Evolutionary conservation across 2,797 vertebrate species (phyloP).

Genomic region (Phataginus tricuspis): DNA sequence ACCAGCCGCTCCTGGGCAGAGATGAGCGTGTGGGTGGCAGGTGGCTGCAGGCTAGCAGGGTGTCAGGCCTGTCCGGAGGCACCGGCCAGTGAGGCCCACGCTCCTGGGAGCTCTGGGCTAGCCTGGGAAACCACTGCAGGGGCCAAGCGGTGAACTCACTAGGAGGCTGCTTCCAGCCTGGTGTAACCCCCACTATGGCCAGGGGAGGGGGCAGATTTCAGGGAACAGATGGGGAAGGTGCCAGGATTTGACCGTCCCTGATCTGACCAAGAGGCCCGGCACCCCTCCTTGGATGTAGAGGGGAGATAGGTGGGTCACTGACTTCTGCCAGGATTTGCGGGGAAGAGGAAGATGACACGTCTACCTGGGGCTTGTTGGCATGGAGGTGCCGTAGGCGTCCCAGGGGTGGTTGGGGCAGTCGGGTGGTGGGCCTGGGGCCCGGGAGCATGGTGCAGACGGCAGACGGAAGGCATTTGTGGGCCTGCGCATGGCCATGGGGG

Average conservation of each 20-base stretch:
- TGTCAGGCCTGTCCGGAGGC: background rate
- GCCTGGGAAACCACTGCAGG: background rate
- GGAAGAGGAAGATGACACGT: background rate
- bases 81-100: background rate
- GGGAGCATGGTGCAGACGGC: background rate
- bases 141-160: background rate
- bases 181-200: background rate
- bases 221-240: background rate
- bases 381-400: background rate
- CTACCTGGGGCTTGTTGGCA: background rate
- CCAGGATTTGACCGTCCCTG: background rate
- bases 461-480: background rate
- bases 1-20: background rate
- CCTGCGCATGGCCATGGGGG: rapidly evolving
- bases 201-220: background rate
- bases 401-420: background rate
- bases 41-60: no score
- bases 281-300: background rate
- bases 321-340: rapidly evolving
- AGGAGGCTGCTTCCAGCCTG: background rate
- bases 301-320: no score
- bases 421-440: background rate
- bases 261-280: no score
- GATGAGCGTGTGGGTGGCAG: no score
- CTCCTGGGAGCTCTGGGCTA: background rate